These are phyloP conservation scores for Deilephila porcellus DNA, from an alignment of 2,888 invertebrate genomes.

Conservation along the genomic window DNA sequence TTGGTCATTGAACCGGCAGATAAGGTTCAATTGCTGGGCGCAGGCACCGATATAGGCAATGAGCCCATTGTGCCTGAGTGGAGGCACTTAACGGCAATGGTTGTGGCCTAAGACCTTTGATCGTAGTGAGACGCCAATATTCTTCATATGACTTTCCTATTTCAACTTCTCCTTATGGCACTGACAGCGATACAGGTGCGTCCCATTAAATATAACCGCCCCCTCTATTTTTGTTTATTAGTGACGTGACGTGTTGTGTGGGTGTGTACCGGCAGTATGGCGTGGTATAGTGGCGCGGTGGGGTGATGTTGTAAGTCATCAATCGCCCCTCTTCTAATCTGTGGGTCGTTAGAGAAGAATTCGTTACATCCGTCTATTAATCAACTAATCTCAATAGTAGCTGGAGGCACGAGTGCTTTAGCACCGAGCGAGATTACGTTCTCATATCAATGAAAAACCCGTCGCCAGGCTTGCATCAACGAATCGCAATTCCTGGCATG, in stretches of 20 bases:
- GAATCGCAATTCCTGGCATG: conserved; percentile 8
- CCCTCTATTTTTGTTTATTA: too few relatives aligned
- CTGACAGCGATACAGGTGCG: too few relatives aligned
- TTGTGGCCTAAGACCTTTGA: conserved; percentile 15
- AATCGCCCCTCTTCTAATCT: conserved; percentile 6
- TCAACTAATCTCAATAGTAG: not conserved
- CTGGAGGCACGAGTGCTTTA: not conserved
- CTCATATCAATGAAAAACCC: conserved; percentile 3
- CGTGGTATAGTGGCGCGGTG: not conserved
- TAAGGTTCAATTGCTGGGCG: conserved; percentile 54
- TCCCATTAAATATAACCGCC: too few relatives aligned
- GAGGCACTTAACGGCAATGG: conserved; percentile 29
- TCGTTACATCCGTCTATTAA: not conserved
- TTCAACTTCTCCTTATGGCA: too few relatives aligned
- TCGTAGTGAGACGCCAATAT: not conserved
- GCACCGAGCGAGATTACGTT: not conserved
- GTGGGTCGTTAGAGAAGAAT: not conserved
- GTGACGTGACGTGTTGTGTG: not conserved
- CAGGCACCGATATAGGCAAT: conserved; percentile 51
- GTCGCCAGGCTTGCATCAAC: not conserved
- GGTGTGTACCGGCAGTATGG: not conserved
- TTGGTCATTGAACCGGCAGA: conserved; percentile 69
- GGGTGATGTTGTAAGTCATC: conserved; percentile 1
- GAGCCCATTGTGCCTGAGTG: conserved; percentile 45
- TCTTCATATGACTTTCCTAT: too few relatives aligned